Percentiles rank a stretch among this genome's conserved stretches.
phyloP scores from a whole-genome alignment of 1,140 invertebrate species.

The Drosophila tristis region DNA sequence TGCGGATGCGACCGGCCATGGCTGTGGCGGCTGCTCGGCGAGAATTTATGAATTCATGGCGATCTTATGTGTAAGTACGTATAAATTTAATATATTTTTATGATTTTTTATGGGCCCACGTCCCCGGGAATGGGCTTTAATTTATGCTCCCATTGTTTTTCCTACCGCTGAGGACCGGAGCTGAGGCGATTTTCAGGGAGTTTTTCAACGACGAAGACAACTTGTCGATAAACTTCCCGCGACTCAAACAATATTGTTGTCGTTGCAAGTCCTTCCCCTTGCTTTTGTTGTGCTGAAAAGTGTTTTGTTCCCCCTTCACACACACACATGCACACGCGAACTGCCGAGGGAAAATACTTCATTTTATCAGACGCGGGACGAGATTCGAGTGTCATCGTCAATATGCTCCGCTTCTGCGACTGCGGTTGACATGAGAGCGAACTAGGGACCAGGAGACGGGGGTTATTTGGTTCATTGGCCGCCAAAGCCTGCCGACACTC shows the following conservation, averaged over 20 bases:
- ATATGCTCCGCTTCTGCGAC: conserved; percentile 46
- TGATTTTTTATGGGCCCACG: conserved; percentile 53
- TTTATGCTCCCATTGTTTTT: conserved; percentile 48
- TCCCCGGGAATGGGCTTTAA: conserved; percentile 35
- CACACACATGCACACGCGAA: conserved; percentile 11
- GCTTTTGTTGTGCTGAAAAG: conserved; percentile 48
- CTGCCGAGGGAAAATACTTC: conserved; percentile 55
- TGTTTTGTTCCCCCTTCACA: conserved; percentile 66
- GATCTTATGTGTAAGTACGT: conserved; percentile 65
- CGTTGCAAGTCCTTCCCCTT: conserved; percentile 36
- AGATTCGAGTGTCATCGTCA: conserved; percentile 61
- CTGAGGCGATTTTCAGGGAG: conserved; percentile 35
- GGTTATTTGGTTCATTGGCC: conserved; percentile 74
- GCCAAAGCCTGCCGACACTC: conserved; percentile 49
- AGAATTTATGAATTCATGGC: conserved; percentile 69
- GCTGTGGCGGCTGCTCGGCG: conserved; percentile 29
- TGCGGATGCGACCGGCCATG: conserved; percentile 15
- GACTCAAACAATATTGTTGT: conserved; percentile 73
- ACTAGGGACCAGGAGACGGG: neutral
- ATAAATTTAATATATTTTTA: conserved; percentile 61
- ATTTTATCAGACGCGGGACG: conserved; percentile 72
- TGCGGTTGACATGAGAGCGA: conserved; percentile 73
- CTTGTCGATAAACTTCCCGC: conserved; percentile 72
- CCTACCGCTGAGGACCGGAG: conserved; percentile 8
- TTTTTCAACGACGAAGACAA: conserved; percentile 32